Evolutionary conservation across 2,113 vertebrate species (phyloP).

Genomic region (Phalacrocorax brasilianus): DNA sequence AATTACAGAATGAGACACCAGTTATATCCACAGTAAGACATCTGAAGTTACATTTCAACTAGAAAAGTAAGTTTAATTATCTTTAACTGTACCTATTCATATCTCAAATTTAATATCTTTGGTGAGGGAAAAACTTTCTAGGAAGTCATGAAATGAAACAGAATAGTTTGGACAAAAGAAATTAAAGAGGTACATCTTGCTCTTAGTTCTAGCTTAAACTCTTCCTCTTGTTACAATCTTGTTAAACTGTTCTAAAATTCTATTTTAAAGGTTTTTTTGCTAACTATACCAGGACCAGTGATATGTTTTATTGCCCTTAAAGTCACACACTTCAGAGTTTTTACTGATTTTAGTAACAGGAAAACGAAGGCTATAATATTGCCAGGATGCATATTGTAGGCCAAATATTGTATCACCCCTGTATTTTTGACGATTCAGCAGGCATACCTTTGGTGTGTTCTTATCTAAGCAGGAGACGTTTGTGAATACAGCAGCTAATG

Average conservation of each 20-base stretch:
- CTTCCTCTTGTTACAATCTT: neutral
- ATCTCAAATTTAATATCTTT: neutral
- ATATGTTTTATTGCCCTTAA: neutral
- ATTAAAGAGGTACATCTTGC: neutral
- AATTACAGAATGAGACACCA: neutral
- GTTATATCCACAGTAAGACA: neutral
- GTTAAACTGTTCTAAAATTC: neutral
- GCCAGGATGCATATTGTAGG: neutral
- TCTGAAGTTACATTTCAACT: neutral
- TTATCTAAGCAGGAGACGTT: neutral
- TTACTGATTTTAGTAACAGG: neutral
- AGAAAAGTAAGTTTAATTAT: neutral
- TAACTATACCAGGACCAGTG: neutral
- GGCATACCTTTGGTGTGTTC: neutral
- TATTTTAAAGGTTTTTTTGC: neutral
- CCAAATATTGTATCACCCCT: neutral
- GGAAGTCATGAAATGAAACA: neutral
- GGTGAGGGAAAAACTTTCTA: neutral
- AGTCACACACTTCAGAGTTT: neutral
- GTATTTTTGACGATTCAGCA: neutral
- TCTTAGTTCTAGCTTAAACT: neutral
- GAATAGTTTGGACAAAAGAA: neutral
- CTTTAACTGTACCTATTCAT: neutral
- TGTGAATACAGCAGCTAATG: neutral
- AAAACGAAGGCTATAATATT: neutral